phyloP scores from a whole-genome alignment of 53 echinoderm and acorn worm genomes.

The Stichopus horrens region DNA sequence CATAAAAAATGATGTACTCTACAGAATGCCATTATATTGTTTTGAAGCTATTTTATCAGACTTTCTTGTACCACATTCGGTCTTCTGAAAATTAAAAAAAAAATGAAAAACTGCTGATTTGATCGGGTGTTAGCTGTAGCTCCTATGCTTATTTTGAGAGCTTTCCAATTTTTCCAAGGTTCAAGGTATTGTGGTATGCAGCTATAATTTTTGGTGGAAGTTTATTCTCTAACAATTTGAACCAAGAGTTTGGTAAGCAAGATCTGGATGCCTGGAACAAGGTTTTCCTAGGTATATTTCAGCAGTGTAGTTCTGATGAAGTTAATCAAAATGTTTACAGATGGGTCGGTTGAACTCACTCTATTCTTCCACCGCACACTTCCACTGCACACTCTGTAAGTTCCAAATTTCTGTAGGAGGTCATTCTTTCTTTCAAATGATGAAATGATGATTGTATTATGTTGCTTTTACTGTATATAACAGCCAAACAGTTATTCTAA shows the following conservation, averaged over 20 bases:
- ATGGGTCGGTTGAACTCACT: too few species aligned
- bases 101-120: constrained; percentile 15
- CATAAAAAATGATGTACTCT: constrained; percentile 26
- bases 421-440: too few species aligned
- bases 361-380: too few species aligned
- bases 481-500: too few species aligned
- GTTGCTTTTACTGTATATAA: too few species aligned
- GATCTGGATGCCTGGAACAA: constrained; percentile 5
- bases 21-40: neutral
- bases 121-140: constrained; percentile 10
- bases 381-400: too few species aligned
- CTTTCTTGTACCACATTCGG: neutral
- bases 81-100: neutral
- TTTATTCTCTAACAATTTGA: neutral
- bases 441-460: too few species aligned
- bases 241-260: constrained; percentile 16
- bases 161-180: constrained; percentile 31
- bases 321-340: neutral
- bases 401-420: too few species aligned
- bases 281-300: constrained; percentile 38
- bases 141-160: constrained; percentile 31
- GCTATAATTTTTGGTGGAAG: constrained; percentile 25
- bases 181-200: constrained; percentile 15
- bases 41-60: neutral
- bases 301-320: neutral